Conservation (phyloP, 2,113 vertebrate species). For the Girardinichthys multiradiatus region DNA sequence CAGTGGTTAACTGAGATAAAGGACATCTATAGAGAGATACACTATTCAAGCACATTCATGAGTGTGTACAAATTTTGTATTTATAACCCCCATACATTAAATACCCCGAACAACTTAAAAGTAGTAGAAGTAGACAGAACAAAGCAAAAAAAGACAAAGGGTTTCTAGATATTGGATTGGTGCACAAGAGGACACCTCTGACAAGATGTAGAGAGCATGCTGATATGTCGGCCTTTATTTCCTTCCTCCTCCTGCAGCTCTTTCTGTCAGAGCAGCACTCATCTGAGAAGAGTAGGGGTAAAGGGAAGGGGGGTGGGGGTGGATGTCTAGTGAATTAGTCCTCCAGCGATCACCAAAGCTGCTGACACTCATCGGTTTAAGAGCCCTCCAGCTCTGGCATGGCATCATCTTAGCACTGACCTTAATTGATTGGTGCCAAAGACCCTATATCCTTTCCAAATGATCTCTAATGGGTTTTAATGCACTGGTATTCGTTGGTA, state of each 20-base stretch:
- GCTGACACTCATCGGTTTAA: constrained; percentile 69
- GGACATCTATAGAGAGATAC: not conserved
- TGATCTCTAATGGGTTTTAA: constrained; percentile 66
- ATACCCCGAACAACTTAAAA: too few relatives aligned
- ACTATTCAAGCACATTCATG: constrained; percentile 5
- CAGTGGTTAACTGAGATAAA: not conserved
- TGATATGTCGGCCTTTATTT: constrained; percentile 67
- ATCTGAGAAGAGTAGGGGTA: constrained; percentile 25
- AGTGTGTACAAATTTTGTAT: not conserved
- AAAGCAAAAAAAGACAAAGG: constrained; percentile 20
- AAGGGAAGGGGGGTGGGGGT: constrained; percentile 6
- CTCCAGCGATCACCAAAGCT: constrained; percentile 45
- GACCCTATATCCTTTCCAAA: constrained; percentile 51
- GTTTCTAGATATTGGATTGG: constrained; percentile 38
- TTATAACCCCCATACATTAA: constrained; percentile 9
- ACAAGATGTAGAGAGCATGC: constrained; percentile 56
- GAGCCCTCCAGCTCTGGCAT: constrained; percentile 57
- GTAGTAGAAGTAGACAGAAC: constrained; percentile 10
- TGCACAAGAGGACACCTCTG: constrained; percentile 57
- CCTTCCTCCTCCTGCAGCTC: constrained; percentile 45
- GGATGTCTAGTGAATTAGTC: constrained; percentile 54
- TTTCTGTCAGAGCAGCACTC: constrained; percentile 55
- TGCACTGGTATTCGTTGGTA: constrained; percentile 56
- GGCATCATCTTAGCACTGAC: constrained; percentile 61
- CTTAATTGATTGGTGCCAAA: constrained; percentile 74